These are phyloP conservation scores for Gambelia wislizenii DNA, from an alignment of 2,797 vertebrate species.

Conservation along the genomic window DNA sequence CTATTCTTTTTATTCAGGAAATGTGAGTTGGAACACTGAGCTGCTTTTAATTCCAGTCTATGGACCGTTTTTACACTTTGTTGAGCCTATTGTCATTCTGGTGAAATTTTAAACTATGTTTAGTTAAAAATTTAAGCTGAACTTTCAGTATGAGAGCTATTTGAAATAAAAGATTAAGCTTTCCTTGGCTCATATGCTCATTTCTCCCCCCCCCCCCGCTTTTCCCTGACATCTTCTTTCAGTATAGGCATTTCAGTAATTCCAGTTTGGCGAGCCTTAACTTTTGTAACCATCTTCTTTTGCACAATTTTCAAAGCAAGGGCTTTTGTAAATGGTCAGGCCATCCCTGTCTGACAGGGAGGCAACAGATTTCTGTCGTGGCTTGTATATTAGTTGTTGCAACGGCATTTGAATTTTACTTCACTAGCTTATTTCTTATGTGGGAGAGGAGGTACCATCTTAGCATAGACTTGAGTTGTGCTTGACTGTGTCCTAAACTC, in stretches of 20 bases:
- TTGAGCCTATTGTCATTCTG: neutral
- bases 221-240: neutral
- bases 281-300: neutral
- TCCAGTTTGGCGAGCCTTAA: neutral
- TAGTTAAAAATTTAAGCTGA: neutral
- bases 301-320: neutral
- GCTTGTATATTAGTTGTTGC: neutral
- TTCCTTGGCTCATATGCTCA: neutral
- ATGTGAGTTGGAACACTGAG: neutral
- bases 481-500: neutral
- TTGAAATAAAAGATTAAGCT: neutral
- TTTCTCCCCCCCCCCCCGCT: fast-evolving
- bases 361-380: neutral
- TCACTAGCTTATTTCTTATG: neutral
- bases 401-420: neutral
- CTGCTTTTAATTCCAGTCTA: neutral
- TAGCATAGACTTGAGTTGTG: neutral
- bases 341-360: neutral
- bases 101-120: neutral
- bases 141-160: neutral
- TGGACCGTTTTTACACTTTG: neutral
- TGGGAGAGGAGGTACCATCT: neutral
- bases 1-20: neutral
- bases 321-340: neutral
- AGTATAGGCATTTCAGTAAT: neutral